phyloP scores from a whole-genome alignment of 2,113 vertebrate genomes.

The Mesoclemmys tuberculata region DNA sequence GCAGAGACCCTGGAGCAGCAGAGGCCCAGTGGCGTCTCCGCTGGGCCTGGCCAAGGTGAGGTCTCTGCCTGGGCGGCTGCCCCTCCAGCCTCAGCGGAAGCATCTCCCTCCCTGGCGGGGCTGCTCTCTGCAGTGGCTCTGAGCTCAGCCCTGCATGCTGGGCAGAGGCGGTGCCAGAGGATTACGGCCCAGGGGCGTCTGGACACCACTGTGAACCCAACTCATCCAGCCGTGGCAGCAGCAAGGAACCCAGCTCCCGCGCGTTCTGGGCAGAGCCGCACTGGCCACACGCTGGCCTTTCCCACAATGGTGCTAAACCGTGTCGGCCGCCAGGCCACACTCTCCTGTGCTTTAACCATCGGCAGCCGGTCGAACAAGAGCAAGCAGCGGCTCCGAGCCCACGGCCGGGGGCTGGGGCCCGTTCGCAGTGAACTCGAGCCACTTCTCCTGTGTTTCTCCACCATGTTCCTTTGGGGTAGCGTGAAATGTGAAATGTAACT shows the following conservation, averaged over 20 bases:
- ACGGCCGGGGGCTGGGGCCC: conserved; percentile 66
- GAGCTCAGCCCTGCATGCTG: not conserved
- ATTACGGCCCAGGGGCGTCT: not conserved
- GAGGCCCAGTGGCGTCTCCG: not conserved
- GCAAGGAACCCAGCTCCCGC: not conserved
- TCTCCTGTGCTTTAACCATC: conserved; percentile 56
- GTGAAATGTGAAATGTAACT: conserved; percentile 1
- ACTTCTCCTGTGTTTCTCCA: conserved; percentile 61
- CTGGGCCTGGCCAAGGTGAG: conserved; percentile 1
- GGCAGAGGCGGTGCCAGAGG: not conserved
- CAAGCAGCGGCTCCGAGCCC: conserved; percentile 30
- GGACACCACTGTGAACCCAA: conserved; percentile 16
- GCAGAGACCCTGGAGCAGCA: not conserved
- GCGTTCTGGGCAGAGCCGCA: not conserved
- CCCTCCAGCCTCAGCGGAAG: not conserved
- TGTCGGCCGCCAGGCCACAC: conserved; percentile 45
- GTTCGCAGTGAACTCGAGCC: conserved; percentile 75
- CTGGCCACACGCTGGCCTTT: not conserved
- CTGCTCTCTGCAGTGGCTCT: not conserved
- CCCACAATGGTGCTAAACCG: conserved; percentile 71
- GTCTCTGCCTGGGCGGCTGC: conserved; percentile 27
- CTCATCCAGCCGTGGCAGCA: conserved; percentile 17
- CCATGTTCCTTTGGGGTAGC: conserved; percentile 50
- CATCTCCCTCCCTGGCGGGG: not conserved
- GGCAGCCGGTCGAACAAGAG: conserved; percentile 41